phyloP scores from a whole-genome alignment of 2,797 vertebrate species.

The Crocidura indochinensis region DNA sequence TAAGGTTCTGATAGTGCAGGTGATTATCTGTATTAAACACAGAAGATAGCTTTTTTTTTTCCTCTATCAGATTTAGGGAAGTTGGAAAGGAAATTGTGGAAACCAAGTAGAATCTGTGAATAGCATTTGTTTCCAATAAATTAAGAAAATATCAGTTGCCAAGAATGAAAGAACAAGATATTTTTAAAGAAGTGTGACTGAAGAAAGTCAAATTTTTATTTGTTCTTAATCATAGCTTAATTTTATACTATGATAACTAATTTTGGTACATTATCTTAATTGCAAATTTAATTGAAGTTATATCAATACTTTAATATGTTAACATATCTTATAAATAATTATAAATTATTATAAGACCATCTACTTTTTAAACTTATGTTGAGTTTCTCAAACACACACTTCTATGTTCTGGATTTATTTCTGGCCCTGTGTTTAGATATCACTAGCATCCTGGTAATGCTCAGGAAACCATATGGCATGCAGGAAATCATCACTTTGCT shows the following conservation, averaged over 20 bases:
- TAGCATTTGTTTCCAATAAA: not conserved
- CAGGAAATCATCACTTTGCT: too few species aligned
- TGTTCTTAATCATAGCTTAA: not conserved
- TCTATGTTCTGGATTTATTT: too few species aligned
- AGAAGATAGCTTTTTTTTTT: not conserved
- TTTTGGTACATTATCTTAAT: not conserved
- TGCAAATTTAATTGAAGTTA: not conserved
- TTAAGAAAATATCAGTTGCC: not conserved
- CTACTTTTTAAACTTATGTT: not conserved
- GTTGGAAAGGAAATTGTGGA: not conserved
- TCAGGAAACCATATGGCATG: too few species aligned
- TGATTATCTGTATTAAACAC: not conserved
- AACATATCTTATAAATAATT: slow-evolving; percentile 15
- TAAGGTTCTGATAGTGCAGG: not conserved
- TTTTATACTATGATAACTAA: slow-evolving; percentile 11
- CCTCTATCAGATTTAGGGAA: not conserved
- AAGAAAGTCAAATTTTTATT: not conserved
- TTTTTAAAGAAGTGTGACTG: not conserved
- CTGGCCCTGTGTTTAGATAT: too few species aligned
- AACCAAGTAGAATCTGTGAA: not conserved
- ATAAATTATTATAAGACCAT: not conserved
- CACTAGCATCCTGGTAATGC: too few species aligned
- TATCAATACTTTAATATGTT: not conserved
- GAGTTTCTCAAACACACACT: too few species aligned
- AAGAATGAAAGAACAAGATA: not conserved